A percentile compares a stretch with the other conserved stretches of the same genome.
Evolutionary conservation across 2,888 invertebrate genomes (phyloP).

Genomic region (Mongoloraphidia duomilia): DNA sequence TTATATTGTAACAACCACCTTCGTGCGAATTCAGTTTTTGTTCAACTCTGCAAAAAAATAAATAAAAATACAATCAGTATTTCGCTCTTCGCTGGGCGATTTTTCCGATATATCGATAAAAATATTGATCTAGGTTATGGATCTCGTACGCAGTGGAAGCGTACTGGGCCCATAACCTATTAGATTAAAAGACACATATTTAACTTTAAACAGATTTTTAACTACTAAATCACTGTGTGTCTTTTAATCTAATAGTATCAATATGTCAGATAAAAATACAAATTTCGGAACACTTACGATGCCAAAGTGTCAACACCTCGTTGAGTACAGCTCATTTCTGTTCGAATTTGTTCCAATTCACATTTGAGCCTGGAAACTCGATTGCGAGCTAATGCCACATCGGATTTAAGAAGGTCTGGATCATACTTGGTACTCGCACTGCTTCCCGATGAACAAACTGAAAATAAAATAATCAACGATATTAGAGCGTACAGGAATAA

Average conservation of each 20-base stretch:
- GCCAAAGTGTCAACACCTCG: constrained; percentile 84
- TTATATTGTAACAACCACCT: constrained; percentile 78
- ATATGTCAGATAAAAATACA: neutral
- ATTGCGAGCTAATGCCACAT: constrained; percentile 78
- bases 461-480: constrained; percentile 12
- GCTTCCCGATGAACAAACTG: constrained; percentile 79
- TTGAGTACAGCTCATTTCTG: constrained; percentile 83
- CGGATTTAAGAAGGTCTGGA: constrained; percentile 83
- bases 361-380: constrained; percentile 78
- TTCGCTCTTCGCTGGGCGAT: too few relatives aligned
- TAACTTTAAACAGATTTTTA: too few relatives aligned
- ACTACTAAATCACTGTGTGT: too few relatives aligned
- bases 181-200: too few relatives aligned
- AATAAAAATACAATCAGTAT: constrained; percentile 5
- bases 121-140: too few relatives aligned
- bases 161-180: too few relatives aligned
- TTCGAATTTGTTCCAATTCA: constrained; percentile 80
- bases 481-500: too few relatives aligned
- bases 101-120: too few relatives aligned
- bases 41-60: constrained; percentile 54
- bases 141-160: too few relatives aligned
- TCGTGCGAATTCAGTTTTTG: constrained; percentile 74
- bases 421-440: constrained; percentile 86
- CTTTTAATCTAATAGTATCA: too few relatives aligned
- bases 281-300: constrained; percentile 46